Conservation (phyloP, 2,113 vertebrate species). For the Cyanoramphus novaezelandiae region DNA sequence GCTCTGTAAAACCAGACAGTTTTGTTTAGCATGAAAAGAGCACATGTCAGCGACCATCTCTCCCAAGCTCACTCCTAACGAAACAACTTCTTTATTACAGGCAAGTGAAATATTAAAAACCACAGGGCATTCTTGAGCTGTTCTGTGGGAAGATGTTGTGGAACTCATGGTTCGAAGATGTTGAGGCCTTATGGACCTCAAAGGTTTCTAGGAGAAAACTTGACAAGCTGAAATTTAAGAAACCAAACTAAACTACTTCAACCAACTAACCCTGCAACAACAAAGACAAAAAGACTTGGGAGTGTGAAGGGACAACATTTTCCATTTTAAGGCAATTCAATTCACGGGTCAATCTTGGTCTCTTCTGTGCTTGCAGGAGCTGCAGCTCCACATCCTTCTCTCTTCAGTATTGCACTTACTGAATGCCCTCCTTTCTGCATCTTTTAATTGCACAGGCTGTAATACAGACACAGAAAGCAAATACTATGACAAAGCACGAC, state of each 20-base stretch:
- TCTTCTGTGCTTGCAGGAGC: background rate
- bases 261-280: background rate
- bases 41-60: background rate
- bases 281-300: background rate
- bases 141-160: background rate
- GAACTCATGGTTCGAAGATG: background rate
- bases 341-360: background rate
- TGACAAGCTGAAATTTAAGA: background rate
- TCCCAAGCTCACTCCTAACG: background rate
- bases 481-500: fast-evolving
- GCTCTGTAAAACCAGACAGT: slow-evolving; percentile 77
- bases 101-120: background rate
- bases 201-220: background rate
- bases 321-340: background rate
- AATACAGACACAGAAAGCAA: background rate
- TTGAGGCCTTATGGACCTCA: background rate
- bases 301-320: background rate
- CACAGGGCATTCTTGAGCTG: background rate
- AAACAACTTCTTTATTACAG: background rate
- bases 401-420: background rate
- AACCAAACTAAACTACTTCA: background rate
- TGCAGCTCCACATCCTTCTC: background rate
- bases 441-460: background rate
- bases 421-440: background rate
- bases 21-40: background rate